Evolutionary conservation across 2,888 invertebrate species (phyloP).

Genomic region (Sphaerophoria rueppellii): DNA sequence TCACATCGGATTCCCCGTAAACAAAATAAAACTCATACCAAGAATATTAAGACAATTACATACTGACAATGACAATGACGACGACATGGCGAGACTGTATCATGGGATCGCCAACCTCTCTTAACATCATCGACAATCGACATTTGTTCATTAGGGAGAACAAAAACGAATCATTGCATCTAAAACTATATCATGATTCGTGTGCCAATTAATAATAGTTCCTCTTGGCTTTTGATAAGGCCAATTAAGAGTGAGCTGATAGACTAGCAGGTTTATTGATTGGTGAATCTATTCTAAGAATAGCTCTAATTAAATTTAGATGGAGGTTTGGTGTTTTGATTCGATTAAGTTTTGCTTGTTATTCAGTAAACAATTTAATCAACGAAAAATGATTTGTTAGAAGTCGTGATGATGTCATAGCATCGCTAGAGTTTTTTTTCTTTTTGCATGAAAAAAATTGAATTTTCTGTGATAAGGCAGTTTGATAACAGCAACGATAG

Average conservation of each 20-base stretch:
- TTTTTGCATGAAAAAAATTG: slow-evolving; percentile 16
- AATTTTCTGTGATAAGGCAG: slow-evolving; percentile 58
- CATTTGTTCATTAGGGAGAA: background rate
- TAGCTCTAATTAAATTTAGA: slow-evolving; percentile 35
- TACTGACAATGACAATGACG: slow-evolving; percentile 9
- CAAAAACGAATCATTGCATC: slow-evolving; percentile 43
- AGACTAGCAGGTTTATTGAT: slow-evolving; percentile 20
- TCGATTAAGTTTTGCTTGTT: slow-evolving; percentile 8
- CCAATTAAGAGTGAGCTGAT: background rate
- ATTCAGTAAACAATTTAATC: slow-evolving; percentile 26
- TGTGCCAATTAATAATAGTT: background rate
- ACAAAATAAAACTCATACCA: slow-evolving; percentile 24
- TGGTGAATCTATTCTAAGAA: slow-evolving; percentile 40
- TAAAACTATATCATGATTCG: background rate
- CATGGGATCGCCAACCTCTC: slow-evolving; percentile 35
- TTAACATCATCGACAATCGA: background rate
- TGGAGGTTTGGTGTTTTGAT: background rate
- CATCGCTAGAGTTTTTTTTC: slow-evolving; percentile 1
- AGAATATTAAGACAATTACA: slow-evolving; percentile 11
- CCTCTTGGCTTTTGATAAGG: slow-evolving; percentile 36
- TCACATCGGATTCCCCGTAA: slow-evolving; percentile 69
- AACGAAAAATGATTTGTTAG: background rate
- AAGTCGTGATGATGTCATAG: slow-evolving; percentile 1
- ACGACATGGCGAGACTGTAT: background rate
- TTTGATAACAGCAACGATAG: background rate